Conservation (phyloP, 2,888 invertebrate species). For the Drosophila quinaria region DNA sequence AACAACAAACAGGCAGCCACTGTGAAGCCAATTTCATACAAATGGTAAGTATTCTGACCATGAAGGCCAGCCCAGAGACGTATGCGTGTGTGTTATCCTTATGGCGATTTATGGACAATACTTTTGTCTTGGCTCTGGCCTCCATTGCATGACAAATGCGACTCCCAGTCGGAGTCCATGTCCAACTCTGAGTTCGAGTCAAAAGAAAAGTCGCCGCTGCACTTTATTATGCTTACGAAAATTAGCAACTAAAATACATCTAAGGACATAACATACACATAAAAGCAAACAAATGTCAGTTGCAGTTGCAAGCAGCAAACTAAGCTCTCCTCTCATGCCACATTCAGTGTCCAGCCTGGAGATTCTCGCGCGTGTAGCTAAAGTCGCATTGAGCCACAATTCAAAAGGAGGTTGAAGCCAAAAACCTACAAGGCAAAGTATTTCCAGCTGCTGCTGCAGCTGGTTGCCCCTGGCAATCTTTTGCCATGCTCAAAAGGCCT, state of each 20-base stretch:
- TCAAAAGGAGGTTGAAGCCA: conserved; percentile 36
- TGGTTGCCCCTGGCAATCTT: conserved; percentile 76
- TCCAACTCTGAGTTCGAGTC: conserved; percentile 20
- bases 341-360: conserved; percentile 3
- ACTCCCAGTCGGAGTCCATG: conserved; percentile 8
- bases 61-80: conserved; percentile 48
- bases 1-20: conserved; percentile 27
- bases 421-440: conserved; percentile 61
- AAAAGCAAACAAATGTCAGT: conserved; percentile 79
- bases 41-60: conserved; percentile 51
- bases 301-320: conserved; percentile 43
- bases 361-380: conserved; percentile 25
- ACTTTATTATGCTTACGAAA: conserved; percentile 71
- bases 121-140: conserved; percentile 49
- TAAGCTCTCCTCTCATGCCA: conserved; percentile 18
- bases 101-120: conserved; percentile 75
- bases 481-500: conserved; percentile 64
- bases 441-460: conserved; percentile 34
- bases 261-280: conserved; percentile 57
- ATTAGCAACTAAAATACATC: conserved; percentile 59
- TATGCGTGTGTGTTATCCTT: conserved; percentile 37
- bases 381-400: conserved; percentile 28
- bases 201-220: conserved; percentile 53
- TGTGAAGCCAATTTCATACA: conserved; percentile 75
- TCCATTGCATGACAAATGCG: conserved; percentile 60